These are phyloP conservation scores for Octomys mimax DNA, from an alignment of 2,797 vertebrate species.

Conservation along the genomic window DNA sequence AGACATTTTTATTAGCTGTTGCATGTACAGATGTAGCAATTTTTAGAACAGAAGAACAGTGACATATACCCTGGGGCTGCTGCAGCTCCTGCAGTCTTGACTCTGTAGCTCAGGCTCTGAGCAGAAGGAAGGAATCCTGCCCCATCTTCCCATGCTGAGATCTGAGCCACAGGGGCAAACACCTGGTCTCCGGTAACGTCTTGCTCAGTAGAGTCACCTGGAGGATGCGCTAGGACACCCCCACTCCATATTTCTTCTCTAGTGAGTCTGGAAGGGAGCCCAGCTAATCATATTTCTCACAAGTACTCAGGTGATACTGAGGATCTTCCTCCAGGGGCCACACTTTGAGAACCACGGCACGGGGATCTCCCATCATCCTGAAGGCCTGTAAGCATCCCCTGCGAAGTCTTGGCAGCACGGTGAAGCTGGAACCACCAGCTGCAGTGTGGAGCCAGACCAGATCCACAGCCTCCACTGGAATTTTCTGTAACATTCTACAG, in stretches of 20 bases:
- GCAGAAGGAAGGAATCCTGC: neutral
- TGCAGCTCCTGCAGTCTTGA: neutral
- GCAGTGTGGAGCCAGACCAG: neutral
- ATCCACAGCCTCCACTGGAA: neutral
- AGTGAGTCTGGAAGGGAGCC: neutral
- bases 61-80: slow-evolving; percentile 65
- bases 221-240: neutral
- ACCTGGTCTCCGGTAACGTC: neutral
- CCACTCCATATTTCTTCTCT: neutral
- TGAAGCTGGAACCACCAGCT: neutral
- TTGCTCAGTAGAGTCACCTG: neutral
- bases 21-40: slow-evolving; percentile 75
- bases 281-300: neutral
- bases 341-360: neutral
- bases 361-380: no score
- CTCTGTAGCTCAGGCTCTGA: slow-evolving; percentile 5
- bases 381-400: neutral
- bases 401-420: neutral
- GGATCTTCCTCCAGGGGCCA: neutral
- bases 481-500: neutral
- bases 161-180: rapidly evolving
- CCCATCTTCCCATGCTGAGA: neutral
- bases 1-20: slow-evolving; percentile 75
- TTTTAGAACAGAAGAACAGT: slow-evolving; percentile 71
- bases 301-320: neutral